phyloP scores from a whole-genome alignment of 2,113 vertebrate species.

The Ceyx melanurus region DNA sequence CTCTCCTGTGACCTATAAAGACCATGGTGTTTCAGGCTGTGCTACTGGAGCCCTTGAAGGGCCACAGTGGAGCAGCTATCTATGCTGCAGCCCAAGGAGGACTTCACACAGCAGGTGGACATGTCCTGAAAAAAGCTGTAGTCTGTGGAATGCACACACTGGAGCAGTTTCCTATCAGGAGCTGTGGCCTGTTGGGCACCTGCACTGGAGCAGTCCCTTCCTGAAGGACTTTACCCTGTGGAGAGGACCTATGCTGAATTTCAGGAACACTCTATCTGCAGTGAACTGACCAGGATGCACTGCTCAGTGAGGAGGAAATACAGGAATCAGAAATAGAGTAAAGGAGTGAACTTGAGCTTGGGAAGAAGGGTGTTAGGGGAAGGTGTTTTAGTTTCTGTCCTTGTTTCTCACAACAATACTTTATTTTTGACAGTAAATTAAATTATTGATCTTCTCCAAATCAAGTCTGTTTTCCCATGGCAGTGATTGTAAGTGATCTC shows the following conservation, averaged over 20 bases:
- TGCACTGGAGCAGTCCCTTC: background rate
- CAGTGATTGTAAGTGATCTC: background rate
- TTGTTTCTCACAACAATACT: background rate
- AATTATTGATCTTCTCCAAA: background rate
- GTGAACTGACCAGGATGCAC: too few relatives aligned
- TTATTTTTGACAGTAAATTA: background rate
- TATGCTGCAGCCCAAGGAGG: background rate
- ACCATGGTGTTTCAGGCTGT: background rate
- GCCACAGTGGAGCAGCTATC: accelerated
- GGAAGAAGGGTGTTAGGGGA: accelerated
- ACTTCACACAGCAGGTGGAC: accelerated
- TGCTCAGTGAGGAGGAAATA: background rate
- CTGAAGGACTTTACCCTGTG: background rate
- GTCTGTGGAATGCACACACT: accelerated
- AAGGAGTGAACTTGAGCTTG: background rate
- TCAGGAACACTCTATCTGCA: too few relatives aligned
- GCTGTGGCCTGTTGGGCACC: too few relatives aligned
- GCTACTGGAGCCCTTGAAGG: background rate
- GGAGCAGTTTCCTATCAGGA: background rate
- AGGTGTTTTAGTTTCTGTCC: background rate
- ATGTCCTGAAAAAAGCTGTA: background rate
- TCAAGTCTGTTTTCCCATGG: background rate
- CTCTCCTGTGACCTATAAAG: accelerated
- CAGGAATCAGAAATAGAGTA: background rate
- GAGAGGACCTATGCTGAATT: background rate